phyloP scores from a whole-genome alignment of 1,140 invertebrate genomes.

The Galleria mellonella region DNA sequence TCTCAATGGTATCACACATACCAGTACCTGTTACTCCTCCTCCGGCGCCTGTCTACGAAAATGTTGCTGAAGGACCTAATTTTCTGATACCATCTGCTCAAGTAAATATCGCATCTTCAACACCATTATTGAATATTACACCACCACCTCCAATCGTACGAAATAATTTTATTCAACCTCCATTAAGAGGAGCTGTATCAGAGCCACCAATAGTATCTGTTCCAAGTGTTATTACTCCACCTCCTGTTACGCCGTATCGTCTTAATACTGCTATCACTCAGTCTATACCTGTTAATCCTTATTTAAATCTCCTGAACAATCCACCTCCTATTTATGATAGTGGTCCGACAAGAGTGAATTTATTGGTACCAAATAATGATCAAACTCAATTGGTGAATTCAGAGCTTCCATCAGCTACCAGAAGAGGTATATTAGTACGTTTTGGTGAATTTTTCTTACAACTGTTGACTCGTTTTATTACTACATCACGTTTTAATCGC shows the following conservation, averaged over 20 bases:
- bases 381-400: constrained; percentile 7
- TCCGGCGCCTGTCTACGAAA: too few species aligned
- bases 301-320: not conserved
- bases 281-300: not conserved
- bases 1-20: too few species aligned
- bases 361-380: constrained; percentile 4
- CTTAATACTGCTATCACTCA: constrained; percentile 1
- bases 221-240: not conserved
- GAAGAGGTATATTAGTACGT: constrained; percentile 9
- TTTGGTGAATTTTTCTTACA: constrained; percentile 22
- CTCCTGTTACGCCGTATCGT: not conserved
- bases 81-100: too few species aligned
- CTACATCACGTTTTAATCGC: constrained; percentile 11
- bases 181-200: too few species aligned
- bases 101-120: too few species aligned
- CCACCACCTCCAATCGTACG: too few species aligned
- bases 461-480: constrained; percentile 17
- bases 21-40: too few species aligned
- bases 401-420: not conserved
- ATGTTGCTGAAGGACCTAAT: too few species aligned
- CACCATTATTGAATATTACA: too few species aligned
- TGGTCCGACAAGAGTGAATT: not conserved
- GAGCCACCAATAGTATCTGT: not conserved
- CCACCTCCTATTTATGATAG: not conserved
- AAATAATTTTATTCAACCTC: too few species aligned